Conservation (phyloP, 2,797 vertebrate species). For the Salmo trutta region DNA sequence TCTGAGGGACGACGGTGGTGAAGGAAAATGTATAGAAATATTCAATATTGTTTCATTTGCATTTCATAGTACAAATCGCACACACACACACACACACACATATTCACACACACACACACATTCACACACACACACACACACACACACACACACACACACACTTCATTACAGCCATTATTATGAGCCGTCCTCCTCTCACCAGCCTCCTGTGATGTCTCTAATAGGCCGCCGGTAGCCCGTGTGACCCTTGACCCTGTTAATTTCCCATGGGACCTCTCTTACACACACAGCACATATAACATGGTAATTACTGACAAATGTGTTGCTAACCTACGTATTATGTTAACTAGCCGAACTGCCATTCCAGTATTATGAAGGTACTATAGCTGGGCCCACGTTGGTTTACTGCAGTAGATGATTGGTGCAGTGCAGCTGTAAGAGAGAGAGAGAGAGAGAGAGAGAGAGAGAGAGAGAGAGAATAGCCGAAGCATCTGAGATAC, state of each 20-base stretch:
- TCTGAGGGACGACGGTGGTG: slow-evolving; percentile 52
- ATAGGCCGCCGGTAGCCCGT: slow-evolving; percentile 57
- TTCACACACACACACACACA: slow-evolving; percentile 27
- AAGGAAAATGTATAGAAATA: not conserved
- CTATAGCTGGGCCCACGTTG: slow-evolving; percentile 15
- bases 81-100: slow-evolving; percentile 19
- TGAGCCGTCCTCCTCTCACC: no score
- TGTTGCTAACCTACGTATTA: slow-evolving; percentile 66
- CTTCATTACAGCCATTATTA: no score
- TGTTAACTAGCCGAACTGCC: slow-evolving; percentile 61
- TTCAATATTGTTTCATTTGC: not conserved
- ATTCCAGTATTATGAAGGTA: slow-evolving; percentile 61
- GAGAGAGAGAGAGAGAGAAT: not conserved
- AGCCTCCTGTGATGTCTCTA: slow-evolving; percentile 1
- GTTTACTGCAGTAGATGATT: slow-evolving; percentile 31
- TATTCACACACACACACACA: not conserved
- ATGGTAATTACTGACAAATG: slow-evolving; percentile 59
- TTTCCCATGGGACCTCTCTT: slow-evolving; percentile 59
- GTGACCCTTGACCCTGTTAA: slow-evolving; percentile 65
- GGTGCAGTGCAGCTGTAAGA: slow-evolving; percentile 39
- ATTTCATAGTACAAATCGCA: slow-evolving; percentile 44
- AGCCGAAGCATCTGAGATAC: no score
- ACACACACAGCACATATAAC: slow-evolving; percentile 54
- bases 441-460: not conserved
- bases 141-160: slow-evolving; percentile 29